These are phyloP conservation scores for Coenonympha arcania DNA, from an alignment of 2,888 invertebrate genomes.

Conservation along the genomic window DNA sequence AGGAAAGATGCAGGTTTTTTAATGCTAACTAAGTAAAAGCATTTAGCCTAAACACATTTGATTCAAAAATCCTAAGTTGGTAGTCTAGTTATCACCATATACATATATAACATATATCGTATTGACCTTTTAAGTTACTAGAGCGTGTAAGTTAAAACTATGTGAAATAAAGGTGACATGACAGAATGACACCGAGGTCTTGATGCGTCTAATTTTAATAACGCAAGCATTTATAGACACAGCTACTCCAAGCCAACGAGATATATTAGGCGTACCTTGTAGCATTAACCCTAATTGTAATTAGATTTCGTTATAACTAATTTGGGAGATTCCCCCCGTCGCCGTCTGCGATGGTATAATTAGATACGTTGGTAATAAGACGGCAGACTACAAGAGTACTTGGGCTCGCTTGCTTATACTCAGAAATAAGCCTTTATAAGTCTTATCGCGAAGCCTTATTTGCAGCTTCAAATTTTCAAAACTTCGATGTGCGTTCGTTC, in stretches of 20 bases:
- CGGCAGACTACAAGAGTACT: slow-evolving; percentile 60
- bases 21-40: too few relatives aligned
- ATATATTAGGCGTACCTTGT: slow-evolving; percentile 37
- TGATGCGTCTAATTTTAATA: slow-evolving; percentile 1
- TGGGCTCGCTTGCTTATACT: slow-evolving; percentile 48
- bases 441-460: slow-evolving; percentile 34
- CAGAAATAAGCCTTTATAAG: slow-evolving; percentile 7
- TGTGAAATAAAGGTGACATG: too few relatives aligned
- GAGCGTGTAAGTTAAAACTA: too few relatives aligned
- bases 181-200: not conserved
- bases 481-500: not conserved
- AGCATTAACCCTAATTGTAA: slow-evolving; percentile 56
- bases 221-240: slow-evolving; percentile 1
- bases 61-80: too few relatives aligned
- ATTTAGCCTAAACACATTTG: too few relatives aligned
- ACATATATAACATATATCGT: too few relatives aligned
- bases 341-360: slow-evolving; percentile 59
- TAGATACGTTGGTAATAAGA: slow-evolving; percentile 70
- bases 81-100: too few relatives aligned
- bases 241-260: slow-evolving; percentile 9
- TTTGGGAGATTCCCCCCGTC: slow-evolving; percentile 60
- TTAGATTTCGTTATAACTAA: slow-evolving; percentile 64
- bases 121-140: too few relatives aligned
- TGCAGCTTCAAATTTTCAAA: slow-evolving; percentile 10
- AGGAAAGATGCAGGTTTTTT: too few relatives aligned